Evolutionary conservation across 2,113 vertebrate species (phyloP).

Genomic region (Hippocampus comes): DNA sequence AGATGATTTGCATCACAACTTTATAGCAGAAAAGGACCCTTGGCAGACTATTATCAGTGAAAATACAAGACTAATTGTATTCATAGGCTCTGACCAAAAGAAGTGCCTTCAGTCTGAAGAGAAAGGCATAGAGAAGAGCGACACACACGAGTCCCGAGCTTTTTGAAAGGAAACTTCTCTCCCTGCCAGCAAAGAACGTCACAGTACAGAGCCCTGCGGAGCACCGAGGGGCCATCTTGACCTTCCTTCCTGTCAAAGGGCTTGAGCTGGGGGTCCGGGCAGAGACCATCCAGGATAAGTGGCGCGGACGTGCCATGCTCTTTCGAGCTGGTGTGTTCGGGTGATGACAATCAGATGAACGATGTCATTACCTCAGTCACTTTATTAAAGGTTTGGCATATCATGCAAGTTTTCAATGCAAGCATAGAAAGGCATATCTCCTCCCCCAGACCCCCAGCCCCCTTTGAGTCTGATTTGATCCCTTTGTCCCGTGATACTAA

Average conservation of each 20-base stretch:
- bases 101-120: constrained; percentile 88
- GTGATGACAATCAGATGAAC: constrained; percentile 85
- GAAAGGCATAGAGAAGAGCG: constrained; percentile 82
- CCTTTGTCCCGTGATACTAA: constrained; percentile 38
- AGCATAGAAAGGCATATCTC: constrained; percentile 70
- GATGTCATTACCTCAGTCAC: constrained; percentile 88
- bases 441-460: constrained; percentile 1
- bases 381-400: constrained; percentile 80
- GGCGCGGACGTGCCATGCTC: constrained; percentile 49
- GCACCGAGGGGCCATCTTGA: constrained; percentile 36
- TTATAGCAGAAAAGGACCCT: constrained; percentile 82
- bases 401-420: constrained; percentile 82
- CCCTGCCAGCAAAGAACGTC: constrained; percentile 47
- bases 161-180: constrained; percentile 39
- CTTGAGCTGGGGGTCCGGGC: constrained; percentile 26
- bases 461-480: constrained; percentile 46
- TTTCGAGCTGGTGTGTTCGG: constrained; percentile 51
- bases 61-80: constrained; percentile 63
- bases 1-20: constrained; percentile 98
- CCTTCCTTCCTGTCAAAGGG: constrained; percentile 34
- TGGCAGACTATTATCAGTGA: constrained; percentile 36
- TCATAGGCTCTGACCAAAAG: constrained; percentile 79
- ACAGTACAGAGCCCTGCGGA: constrained; percentile 40
- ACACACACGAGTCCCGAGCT: constrained; percentile 49
- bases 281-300: constrained; percentile 6